Evolutionary conservation across 2,888 invertebrate genomes (phyloP), one percentile per base, ranked within the genome.

Genomic region (Aradus depressus): DNA sequence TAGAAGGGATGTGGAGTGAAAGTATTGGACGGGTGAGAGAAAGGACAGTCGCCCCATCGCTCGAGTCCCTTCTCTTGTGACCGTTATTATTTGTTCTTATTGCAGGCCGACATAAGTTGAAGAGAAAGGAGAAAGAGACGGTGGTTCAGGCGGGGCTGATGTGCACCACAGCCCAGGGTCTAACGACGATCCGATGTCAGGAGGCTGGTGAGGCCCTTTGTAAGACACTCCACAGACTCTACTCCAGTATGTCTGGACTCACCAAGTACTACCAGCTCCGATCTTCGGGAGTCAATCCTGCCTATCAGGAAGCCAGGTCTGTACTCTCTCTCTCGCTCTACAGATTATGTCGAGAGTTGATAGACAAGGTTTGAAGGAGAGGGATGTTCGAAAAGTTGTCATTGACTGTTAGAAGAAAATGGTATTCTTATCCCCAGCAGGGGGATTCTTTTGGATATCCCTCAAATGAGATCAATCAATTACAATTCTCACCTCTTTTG

Each of bases 201-300:
- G 76, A 77, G 0, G 62, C 70, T 32, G 73, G 74, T 53, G 79
- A 80, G 58, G 65, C 66, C 3, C 64, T 77, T 3, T 71, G 79
- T 44, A 75, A 73, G 60, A 70, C 75, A 54, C 62, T 78, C 12
- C 72, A 74, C 35, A 70, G 70, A 49, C 66, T 75, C 31, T 81
- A 74, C 62, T 69, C 66, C 14, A 70, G 74, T 41, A 62, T 79
- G 4, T 73, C 70, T 49, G 70, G 70, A 47, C 64, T 80, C 23
- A 71, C 77, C 0, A 79, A 75, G 62, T 77, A 80, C 65, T 80
- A 79, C 58, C 64, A 70, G 16, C 60, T 62, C 6, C 70, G 74
- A 55, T 74, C 74, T 10, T 66, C 70, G 1, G 65, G 66, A 52
- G 63, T 66, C 8, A 70, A 72, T 62, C 65, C 68, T 35, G 70